Evolutionary conservation across 1,140 invertebrate species (phyloP), one percentile per base, ranked within the genome.

Genomic region (Bombus cullumanus): DNA sequence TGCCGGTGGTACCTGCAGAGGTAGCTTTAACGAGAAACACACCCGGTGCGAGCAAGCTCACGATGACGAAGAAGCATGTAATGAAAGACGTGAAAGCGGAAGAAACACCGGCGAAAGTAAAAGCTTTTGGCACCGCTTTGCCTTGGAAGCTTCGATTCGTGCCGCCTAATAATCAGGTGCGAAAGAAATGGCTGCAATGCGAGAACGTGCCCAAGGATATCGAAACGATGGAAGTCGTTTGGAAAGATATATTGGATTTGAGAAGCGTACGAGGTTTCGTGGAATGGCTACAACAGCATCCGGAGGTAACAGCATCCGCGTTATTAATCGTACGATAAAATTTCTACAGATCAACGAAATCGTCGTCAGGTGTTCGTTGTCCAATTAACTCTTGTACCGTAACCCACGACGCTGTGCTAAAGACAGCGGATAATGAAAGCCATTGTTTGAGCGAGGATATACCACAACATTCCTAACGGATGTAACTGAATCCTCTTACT

Each of bases 201-300:
- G 93, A 96, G 72, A 92, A 95, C 75, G 95, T 96, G 34, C 96
- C 96, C 0, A 93, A 94, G 68, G 96, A 96, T 68, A 84, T 97
- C 2, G 94, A 95, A 57, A 95, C 95, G 5, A 96, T 97, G 96
- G 94, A 96, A 2, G 92, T 93, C 34, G 95, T 97, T 3, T 97
- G 95, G 96, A 93, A 96, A 31, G 95, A 94, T 10, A 96, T 97
- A 37, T 94, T 95, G 37, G 93, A 96, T 91, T 91, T 97, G 8
- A 84, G 92, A 15, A 93, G 92, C 81, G 93, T 94, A 8, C 89
- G 88, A 47, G 80, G 92, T 71, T 95, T 94, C 87, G 47, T 92
- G 0, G 86, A 92, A n/a, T 95, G 94, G 92, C 76, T 95, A 1
- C 73, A 88, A 28, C 28, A 79, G 47, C 90, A 91, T 86, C 80